Base-by-base conservation (phyloP, 2,113 vertebrate species). In the Chloebia gouldiae region DNA sequence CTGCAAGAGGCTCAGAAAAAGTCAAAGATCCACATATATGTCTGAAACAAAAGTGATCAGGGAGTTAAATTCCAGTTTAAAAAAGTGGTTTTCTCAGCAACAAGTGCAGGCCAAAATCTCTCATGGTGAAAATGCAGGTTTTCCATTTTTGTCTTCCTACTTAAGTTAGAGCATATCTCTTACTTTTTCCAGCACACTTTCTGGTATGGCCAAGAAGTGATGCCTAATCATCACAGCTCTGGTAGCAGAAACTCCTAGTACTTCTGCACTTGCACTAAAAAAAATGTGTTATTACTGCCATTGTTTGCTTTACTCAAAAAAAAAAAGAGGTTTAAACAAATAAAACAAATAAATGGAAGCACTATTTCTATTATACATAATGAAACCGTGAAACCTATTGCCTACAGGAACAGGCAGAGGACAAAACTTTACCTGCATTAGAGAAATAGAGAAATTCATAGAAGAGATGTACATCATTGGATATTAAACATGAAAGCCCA, bases 401-500 rank as follows among this genome's bases (percentile, higher is more conserved):
- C 28, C 87, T 82, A 72, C 39, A 76, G 57, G 45, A 92, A 88
- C 31, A 92, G 70, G 28, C 40, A 61, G 61, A 95, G n/a, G 73
- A 91, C 44, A 87, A 91, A 91, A 94, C 6, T 89, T 95, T 53
- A 65, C 82, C 88, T 95, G 50, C 57, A 94, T 94, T 94, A 83
- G 25, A 78, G 66, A 96, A 79, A 91, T 94, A 83, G 25, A 78
- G 66, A 96, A 79, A 91, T 91, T 95, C 73, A 65, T 72, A 73
- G 24, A 90, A 37, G n/a, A 82, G 65, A 93, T 79, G 45, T 82
- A 65, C 82, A 94, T 93, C 70, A 82, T 33, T 88, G 93, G 78
- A 82, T 93, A 95, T 96, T 90, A 95, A 90, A 90, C 70, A 85
- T 85, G 88, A 96, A 95, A 96, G 78, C 70, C 54, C 31, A 82